Conservation (phyloP, 2,797 vertebrate species). For the Micrastur ruficollis region DNA sequence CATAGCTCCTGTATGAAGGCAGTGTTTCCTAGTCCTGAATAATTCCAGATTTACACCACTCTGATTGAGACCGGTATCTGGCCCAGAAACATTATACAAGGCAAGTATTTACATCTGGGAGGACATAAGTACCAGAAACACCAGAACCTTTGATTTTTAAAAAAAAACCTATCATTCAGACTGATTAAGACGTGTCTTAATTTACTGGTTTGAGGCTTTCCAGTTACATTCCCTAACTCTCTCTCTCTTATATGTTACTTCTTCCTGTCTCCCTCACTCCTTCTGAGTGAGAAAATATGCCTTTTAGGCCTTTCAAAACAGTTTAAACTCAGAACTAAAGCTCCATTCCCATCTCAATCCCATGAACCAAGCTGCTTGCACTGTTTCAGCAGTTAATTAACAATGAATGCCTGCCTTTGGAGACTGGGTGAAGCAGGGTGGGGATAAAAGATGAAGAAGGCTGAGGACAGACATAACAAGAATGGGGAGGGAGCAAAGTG, state of each 20-base stretch:
- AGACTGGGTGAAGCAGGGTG: conserved; percentile 63
- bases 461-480: conserved; percentile 68
- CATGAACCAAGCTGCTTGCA: conserved; percentile 63
- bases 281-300: background rate
- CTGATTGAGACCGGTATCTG: background rate
- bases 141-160: conserved; percentile 27
- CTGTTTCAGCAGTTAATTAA: conserved; percentile 75
- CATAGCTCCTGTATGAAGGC: background rate
- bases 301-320: conserved; percentile 40
- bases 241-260: background rate
- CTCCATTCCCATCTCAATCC: conserved; percentile 31
- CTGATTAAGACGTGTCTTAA: conserved; percentile 54
- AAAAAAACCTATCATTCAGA: conserved; percentile 20
- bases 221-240: conserved; percentile 26
- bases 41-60: conserved; percentile 37
- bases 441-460: conserved; percentile 69
- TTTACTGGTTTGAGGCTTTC: conserved; percentile 57
- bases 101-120: conserved; percentile 37
- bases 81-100: conserved; percentile 25
- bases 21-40: conserved; percentile 14
- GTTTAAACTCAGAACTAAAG: conserved; percentile 54
- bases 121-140: conserved; percentile 33
- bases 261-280: conserved; percentile 34
- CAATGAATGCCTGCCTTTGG: conserved; percentile 73
- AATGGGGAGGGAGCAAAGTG: conserved; percentile 63